Conservation (phyloP, 2,888 invertebrate genomes). For the Xestia ashworthii region DNA sequence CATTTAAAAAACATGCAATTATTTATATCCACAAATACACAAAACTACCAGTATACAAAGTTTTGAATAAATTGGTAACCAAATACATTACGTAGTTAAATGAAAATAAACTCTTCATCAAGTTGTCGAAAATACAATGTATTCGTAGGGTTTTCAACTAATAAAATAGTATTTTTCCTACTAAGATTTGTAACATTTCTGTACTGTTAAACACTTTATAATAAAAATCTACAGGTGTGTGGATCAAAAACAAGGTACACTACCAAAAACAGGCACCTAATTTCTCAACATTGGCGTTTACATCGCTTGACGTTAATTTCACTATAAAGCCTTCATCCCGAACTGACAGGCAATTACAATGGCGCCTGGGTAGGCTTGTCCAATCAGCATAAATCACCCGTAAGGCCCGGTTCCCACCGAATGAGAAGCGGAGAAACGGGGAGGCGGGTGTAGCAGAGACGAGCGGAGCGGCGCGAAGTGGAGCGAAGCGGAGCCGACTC, state of each 20-base stretch:
- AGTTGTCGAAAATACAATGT: not conserved
- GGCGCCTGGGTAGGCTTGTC: constrained; percentile 22
- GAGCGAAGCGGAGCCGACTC: not conserved
- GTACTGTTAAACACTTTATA: not conserved
- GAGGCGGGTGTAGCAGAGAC: not conserved
- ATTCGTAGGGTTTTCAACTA: not conserved
- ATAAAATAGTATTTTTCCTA: not conserved
- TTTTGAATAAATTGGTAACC: not conserved
- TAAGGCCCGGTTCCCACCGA: not conserved
- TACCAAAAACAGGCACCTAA: not conserved
- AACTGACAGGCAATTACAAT: constrained; percentile 48
- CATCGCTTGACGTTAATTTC: constrained; percentile 21
- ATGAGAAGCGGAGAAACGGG: not conserved
- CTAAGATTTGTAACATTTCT: too few species aligned
- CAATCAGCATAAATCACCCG: constrained; percentile 48
- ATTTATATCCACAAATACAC: not conserved
- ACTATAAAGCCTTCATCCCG: constrained; percentile 35
- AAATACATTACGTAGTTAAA: not conserved
- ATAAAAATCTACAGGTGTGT: not conserved
- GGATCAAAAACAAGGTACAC: not conserved
- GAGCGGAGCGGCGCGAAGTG: not conserved
- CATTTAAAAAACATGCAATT: too few species aligned
- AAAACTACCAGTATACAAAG: not conserved
- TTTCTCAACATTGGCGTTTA: not conserved
- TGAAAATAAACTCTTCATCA: not conserved